Evolutionary conservation across 1,140 invertebrate species (phyloP), one percentile per base, ranked within the genome.

Genomic region (Cotesia vestalis): DNA sequence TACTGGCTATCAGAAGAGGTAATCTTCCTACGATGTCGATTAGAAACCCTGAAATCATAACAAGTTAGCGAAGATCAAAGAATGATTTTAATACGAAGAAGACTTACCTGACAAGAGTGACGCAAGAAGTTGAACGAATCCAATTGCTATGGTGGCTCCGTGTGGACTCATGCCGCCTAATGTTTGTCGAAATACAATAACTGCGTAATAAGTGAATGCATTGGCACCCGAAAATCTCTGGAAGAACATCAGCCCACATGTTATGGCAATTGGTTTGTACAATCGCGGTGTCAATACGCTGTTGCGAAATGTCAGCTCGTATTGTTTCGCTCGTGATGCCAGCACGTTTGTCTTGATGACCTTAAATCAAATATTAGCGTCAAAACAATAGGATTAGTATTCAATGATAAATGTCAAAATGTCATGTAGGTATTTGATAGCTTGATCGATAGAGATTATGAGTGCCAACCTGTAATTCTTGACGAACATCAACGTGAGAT

Each of bases 191-290:
- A 95, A 94, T 78, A 94, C 93, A 53, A 91, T 89, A 2, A 94
- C 94, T 12, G 94, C 93, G 82, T 95, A 95, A 80, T 94, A 94
- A 83, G 91, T 93, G 83, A 95, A 95, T 12, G 94, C 91, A 76
- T 94, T 93, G 11, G 93, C 92, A 9, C 94, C 94, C 66, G 92
- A 93, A 78, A 95, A 95, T 67, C 92, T 88, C 78, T 94, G 93
- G 83, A 95, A 95, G 84, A 95, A 92, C 93, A 95, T 95, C 59
- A 95, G 84, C 0, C 92, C 93, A 82, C 93, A 94, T 1, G 93
- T 94, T 66, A 94, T 94, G 62, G 94, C 85, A 8, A 94, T 91
- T 4, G 93, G 94, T 73, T 91, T 89, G 71, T 89, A 89, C 14
- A 90, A 81, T 20, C 89, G 79, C 59, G 90, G 89, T 17, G 90